Evolutionary conservation across 1,140 invertebrate genomes (phyloP).

Genomic region (Plutomurus gul): DNA sequence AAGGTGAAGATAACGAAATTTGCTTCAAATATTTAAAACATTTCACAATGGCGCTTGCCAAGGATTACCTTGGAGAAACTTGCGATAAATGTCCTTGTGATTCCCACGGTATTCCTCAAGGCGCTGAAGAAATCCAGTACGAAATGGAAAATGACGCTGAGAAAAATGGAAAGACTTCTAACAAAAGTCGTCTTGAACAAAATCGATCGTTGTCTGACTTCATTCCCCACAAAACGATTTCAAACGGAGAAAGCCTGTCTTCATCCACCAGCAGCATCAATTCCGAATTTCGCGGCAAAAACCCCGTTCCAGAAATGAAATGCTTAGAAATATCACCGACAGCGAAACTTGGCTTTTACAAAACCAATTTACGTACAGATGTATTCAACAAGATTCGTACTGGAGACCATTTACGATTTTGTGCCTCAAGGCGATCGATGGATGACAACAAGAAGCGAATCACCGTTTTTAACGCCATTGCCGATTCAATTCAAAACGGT

Average conservation of each 20-base stretch:
- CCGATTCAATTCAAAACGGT: background rate
- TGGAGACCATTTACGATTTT: constrained; percentile 25
- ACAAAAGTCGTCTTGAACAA: background rate
- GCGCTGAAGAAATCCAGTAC: background rate
- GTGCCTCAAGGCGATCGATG: background rate
- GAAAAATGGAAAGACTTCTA: background rate
- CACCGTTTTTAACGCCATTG: background rate
- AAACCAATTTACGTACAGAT: background rate
- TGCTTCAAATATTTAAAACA: background rate
- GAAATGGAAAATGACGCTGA: background rate
- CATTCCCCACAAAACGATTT: background rate
- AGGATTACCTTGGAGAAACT: constrained; percentile 3
- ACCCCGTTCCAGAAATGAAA: background rate
- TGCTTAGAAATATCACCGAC: background rate
- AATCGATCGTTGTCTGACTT: background rate
- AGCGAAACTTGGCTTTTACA: background rate
- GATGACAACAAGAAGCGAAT: background rate
- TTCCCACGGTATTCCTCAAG: background rate
- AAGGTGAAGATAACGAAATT: background rate
- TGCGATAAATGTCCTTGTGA: constrained; percentile 15
- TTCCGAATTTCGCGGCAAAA: background rate
- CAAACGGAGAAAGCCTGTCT: background rate
- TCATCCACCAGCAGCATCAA: background rate
- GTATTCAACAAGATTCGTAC: background rate
- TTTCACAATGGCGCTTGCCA: background rate